A percentile compares a stretch with the other conserved stretches of the same genome.
Evolutionary conservation across 2,797 vertebrate species (phyloP).

Genomic region (Caiman crocodilus): DNA sequence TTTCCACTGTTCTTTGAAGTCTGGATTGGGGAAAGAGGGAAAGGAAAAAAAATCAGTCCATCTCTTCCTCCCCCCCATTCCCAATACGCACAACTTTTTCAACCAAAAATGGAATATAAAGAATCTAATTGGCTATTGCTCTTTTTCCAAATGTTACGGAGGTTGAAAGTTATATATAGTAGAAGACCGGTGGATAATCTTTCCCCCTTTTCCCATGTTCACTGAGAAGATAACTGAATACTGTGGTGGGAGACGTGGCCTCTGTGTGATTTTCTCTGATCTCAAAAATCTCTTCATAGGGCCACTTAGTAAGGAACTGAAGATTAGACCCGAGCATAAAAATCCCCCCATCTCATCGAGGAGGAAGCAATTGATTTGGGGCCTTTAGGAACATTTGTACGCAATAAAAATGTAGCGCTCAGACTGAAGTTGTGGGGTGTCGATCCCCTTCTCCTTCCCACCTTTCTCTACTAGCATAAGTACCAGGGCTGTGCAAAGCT

Average conservation of each 20-base stretch:
- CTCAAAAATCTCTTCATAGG: neutral
- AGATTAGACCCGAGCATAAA: neutral
- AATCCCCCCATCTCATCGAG: neutral
- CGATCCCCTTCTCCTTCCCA: too few relatives aligned
- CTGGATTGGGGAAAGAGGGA: neutral
- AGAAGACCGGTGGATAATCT: neutral
- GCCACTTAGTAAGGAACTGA: neutral
- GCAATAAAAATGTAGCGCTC: too few relatives aligned
- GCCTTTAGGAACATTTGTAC: too few relatives aligned
- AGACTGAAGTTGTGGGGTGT: too few relatives aligned
- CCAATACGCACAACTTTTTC: neutral
- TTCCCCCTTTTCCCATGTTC: neutral
- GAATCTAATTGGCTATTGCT: neutral
- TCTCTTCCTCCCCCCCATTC: too few relatives aligned
- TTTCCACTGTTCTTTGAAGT: too few relatives aligned
- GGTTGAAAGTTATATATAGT: rapidly evolving
- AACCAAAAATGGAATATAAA: neutral
- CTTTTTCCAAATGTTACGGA: neutral
- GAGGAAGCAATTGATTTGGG: neutral
- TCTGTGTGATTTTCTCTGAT: too few relatives aligned
- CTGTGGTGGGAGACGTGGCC: neutral
- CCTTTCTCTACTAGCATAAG: too few relatives aligned
- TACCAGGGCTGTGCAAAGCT: too few relatives aligned
- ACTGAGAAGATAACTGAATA: neutral
- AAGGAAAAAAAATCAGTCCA: conserved; percentile 20